Base-by-base conservation (phyloP, 1,140 invertebrate species). In the Drosophila sulfurigaster region DNA sequence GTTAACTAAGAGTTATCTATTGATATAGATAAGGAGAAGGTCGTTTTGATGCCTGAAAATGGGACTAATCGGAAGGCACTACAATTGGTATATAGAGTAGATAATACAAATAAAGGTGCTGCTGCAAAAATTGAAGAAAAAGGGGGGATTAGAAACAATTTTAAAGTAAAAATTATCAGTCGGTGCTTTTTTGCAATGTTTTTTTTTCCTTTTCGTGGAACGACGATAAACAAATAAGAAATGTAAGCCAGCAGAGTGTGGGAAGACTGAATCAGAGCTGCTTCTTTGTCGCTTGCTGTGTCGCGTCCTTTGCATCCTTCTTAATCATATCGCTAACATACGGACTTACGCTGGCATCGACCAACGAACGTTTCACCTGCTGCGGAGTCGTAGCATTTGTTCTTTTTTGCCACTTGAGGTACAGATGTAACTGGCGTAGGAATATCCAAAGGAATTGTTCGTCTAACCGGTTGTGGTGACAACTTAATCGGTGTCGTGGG, bases 161-260 rank as follows among this genome's bases (percentile, higher is more conserved):
- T 74, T 45, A 48, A 82, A 82, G 77, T 88, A 83, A 82, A 87
- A 87, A 83, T 88, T 76, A 87, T 88, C 83, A 87, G 83, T 87
- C 83, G 80, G 77, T 88, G 72, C 82, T 51, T 73, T 67, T 60
- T 54, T 64, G 66, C 62, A 72, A 60, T 59, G 30, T 65, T 63
- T 54, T 52, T 79, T 59, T 71, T 78, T 30, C 48, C 46, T 41
- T 57, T 41, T 57, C 48, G 57, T 75, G 67, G 49, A 85, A 70
- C 70, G 56, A 62, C 67, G 58, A 54, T 69, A 69, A 79, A 73
- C 45, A 48, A 49, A 57, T 68, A 41, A 41, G 56, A 75, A 48
- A 32, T 73, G 35, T 65, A 60, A 38, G 60, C 16, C 58, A 11
- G 13, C 35, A 38, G 35, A 10, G 10, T 38, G 35, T 77, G 35